phyloP scores from a whole-genome alignment of 2,888 invertebrate genomes.

The Dicroscelio sp. region DNA sequence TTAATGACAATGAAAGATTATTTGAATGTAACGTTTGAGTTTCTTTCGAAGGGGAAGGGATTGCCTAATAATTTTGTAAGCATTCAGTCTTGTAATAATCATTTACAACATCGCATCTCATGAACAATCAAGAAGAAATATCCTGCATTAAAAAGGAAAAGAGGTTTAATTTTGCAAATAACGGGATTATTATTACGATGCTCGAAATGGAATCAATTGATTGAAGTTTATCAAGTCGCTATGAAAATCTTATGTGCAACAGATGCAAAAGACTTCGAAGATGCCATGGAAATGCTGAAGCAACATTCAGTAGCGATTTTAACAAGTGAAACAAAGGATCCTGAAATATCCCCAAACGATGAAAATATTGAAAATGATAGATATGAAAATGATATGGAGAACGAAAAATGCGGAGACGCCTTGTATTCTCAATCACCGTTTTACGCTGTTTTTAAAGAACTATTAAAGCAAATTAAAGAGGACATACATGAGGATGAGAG shows the following conservation, averaged over 20 bases:
- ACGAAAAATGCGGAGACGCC: slow-evolving; percentile 7
- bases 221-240: not conserved
- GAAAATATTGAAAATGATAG: not conserved
- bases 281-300: not conserved
- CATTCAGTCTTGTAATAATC: not conserved
- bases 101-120: slow-evolving; percentile 2
- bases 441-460: not conserved
- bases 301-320: too few species aligned
- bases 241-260: not conserved
- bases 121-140: not conserved
- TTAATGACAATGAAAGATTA: not conserved
- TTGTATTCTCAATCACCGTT: slow-evolving; percentile 27
- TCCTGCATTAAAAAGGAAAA: not conserved
- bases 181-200: not conserved
- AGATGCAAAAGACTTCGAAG: not conserved
- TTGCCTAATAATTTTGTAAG: not conserved
- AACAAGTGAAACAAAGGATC: not conserved
- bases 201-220: not conserved
- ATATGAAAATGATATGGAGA: not conserved
- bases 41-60: not conserved
- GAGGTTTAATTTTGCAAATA: not conserved
- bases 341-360: not conserved
- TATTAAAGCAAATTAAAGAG: not conserved
- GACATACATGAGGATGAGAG: not conserved
- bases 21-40: not conserved